Evolutionary conservation across 2,888 invertebrate genomes (phyloP), one percentile per base, ranked within the genome.

Genomic region (Tortrix viridana): DNA sequence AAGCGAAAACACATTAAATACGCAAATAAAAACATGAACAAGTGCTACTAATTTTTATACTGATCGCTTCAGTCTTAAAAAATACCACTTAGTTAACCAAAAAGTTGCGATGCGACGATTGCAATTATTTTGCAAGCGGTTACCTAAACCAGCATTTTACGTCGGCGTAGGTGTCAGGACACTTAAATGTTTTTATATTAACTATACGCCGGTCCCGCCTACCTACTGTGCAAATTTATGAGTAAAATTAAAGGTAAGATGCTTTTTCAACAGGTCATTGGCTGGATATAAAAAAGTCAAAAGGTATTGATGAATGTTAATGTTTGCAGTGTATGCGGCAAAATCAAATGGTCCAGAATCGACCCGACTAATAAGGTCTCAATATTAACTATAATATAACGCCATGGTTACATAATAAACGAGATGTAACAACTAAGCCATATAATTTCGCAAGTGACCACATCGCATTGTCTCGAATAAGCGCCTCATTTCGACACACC

Each of bases 381-480:
- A 12, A 32, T 32, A 32, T 32, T 32, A 32, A 32, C 41, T 41
- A 6, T n/a, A n/a, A 16, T 41, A 6, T 14, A 16, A 16, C 6
- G 12, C 6, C 6, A n/a, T 16, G 41, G n/a, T 41, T 41, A 41
- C 41, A 16, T 41, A 41, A 41, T 41, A n/a, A 41, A 41, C 41
- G 6, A 41, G 41, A 16, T 41, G 41, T 41, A 41, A 41, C 41
- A 32, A 32, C 32, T 32, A 32, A 32, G 2, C 38, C 14, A 38
- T 41, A 41, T 41, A n/a, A 16, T 41, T 5, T n/a, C 41, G 16
- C 41, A 41, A 41, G 41, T 47, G 14, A 23, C 23, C 47, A 7
- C 47, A 47, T 23, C 47, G 47, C 23, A 47, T 47, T 47, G 47
- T 47, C 47, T 47, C 47, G n/a, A 41, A 41, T n/a, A 41, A 6